Evolutionary conservation across 37 sponge, comb jelly and placozoan species (phyloP), one percentile per base, ranked within the genome.

Genomic region (Beroe forskalii): DNA sequence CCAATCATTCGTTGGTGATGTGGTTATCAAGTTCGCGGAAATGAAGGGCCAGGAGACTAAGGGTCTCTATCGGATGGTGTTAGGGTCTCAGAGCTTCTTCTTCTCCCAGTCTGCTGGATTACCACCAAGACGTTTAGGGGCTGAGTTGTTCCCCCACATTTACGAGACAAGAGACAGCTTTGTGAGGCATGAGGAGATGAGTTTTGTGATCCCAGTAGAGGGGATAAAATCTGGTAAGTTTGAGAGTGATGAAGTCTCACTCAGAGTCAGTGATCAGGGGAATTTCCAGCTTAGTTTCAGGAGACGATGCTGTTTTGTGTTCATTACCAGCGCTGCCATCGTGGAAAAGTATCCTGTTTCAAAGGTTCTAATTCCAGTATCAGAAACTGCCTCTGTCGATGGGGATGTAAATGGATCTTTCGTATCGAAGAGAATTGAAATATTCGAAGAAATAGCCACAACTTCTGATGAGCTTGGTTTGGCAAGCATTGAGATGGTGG

Each of bases 41-140:
- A 32, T 32, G 4, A 27, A 69, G 17, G 32, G 32, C 27, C 19
- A 33, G 35, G 72, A 32, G 1, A 33, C 72, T 32, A 69, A 27
- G 6, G 32, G 32, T 35, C 72, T 69, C 32, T 69, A 69, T 35
- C 35, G 72, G 17, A 69, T 69, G 72, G 72, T 69, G 39, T 36
- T 69, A 17, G 72, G 72, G 12, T 32, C 72, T 36, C 72, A 69
- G 38, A 69, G 8, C 4, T 69, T 19, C 38, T 69, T 69, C 38
- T 69, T 69, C 38, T 69, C 72, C 17, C 2, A 19, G 4, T 20
- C 12, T 2, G 32, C 32, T 27, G 72, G 72, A 12, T 17, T 27
- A 4, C 33, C 72, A 35, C 72, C 72, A 31, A 69, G 39, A 69
- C 72, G 4, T 1, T 33, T 14, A 9, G 32, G 1, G 28, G 17